Percentiles rank a stretch among this genome's conserved stretches.
Conservation (phyloP, 2,797 vertebrate genomes). For the Chrosomus eos region DNA sequence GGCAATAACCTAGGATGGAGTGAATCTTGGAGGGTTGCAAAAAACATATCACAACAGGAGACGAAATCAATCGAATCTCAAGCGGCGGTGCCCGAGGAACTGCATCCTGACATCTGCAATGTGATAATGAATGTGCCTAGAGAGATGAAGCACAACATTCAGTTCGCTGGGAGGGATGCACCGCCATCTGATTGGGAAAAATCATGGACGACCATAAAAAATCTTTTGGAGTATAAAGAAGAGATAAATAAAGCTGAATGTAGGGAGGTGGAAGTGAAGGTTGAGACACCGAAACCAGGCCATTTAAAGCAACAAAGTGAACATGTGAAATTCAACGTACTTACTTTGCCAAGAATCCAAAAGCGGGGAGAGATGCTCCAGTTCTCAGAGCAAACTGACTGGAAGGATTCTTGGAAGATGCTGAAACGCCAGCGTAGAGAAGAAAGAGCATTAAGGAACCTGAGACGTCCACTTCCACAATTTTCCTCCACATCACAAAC, state of each 20-base stretch:
- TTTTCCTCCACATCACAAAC: conserved; percentile 19
- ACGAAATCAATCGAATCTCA: conserved; percentile 31
- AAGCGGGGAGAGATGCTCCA: conserved; percentile 46
- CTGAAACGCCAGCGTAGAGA: conserved; percentile 61
- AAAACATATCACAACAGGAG: conserved; percentile 15
- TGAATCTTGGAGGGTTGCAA: conserved; percentile 64
- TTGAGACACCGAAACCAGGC: neutral
- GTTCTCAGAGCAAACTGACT: conserved; percentile 48
- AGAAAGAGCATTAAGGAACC: conserved; percentile 57
- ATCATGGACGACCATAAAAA: conserved; percentile 69
- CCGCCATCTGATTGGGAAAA: conserved; percentile 64
- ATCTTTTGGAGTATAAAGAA: conserved; percentile 54
- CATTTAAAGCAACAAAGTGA: conserved; percentile 22
- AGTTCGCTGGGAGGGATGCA: conserved; percentile 45
- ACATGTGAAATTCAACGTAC: conserved; percentile 54
- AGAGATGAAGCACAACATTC: conserved; percentile 45
- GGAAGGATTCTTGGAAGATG: conserved; percentile 68
- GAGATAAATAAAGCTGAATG: neutral
- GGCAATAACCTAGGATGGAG: conserved; percentile 55
- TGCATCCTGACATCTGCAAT: conserved; percentile 35
- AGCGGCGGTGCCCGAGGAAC: neutral
- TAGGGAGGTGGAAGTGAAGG: neutral
- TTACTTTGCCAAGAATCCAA: conserved; percentile 49
- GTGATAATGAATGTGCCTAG: conserved; percentile 40
- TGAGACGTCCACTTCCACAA: conserved; percentile 40